Percentiles rank a stretch among this genome's conserved stretches.
phyloP scores from a whole-genome alignment of 2,888 invertebrate species.

The Mellilla xanthometata region DNA sequence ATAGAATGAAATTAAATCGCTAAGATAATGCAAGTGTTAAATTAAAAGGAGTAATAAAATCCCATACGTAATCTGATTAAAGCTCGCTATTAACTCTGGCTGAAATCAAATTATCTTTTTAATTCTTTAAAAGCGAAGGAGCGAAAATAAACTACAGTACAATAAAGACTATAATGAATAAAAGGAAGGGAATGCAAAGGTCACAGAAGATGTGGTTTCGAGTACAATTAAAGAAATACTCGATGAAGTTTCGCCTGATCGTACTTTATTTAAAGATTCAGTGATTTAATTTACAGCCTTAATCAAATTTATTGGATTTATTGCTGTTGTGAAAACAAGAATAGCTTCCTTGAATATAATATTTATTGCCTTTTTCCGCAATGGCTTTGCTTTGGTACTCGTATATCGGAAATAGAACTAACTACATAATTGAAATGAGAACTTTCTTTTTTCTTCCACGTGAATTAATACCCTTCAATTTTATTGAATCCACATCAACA shows the following conservation, averaged over 20 bases:
- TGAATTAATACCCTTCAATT: neutral
- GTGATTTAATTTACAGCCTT: conserved; percentile 15
- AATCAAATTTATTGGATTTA: conserved; percentile 5
- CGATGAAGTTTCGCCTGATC: conserved; percentile 31
- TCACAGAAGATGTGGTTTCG: conserved; percentile 36
- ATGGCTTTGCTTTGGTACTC: neutral
- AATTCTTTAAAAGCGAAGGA: conserved; percentile 26
- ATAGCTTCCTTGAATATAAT: conserved; percentile 1
- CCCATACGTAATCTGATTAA: conserved; percentile 35
- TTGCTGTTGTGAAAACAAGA: conserved; percentile 1
- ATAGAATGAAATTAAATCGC: conserved; percentile 14
- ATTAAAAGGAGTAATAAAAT: conserved; percentile 27
- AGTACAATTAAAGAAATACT: conserved; percentile 45
- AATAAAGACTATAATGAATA: conserved; percentile 62
- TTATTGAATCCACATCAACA: conserved; percentile 4
- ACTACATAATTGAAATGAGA: neutral
- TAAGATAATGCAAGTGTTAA: conserved; percentile 25
- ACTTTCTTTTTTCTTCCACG: conserved; percentile 4
- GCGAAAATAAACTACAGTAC: conserved; percentile 48
- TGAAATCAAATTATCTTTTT: conserved; percentile 47
- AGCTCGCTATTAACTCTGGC: conserved; percentile 31
- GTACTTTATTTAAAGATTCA: conserved; percentile 24
- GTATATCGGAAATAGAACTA: conserved; percentile 5
- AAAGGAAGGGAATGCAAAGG: conserved; percentile 51
- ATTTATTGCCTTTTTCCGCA: conserved; percentile 7